These are phyloP conservation scores for Ephialtes manifestator DNA, from an alignment of 2,888 invertebrate genomes.

Conservation along the genomic window DNA sequence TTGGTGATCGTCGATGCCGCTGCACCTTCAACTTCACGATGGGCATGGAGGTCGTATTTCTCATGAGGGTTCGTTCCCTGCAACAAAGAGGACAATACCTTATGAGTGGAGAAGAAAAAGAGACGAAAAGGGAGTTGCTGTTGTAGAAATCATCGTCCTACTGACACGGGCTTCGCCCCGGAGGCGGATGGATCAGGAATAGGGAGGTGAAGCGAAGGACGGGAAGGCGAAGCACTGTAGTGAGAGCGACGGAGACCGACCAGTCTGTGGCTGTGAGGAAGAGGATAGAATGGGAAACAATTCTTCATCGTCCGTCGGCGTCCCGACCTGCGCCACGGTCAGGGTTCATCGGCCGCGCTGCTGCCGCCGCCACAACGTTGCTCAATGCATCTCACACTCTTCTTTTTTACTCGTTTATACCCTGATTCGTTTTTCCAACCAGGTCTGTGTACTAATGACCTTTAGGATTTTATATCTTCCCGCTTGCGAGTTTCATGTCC, in stretches of 20 bases:
- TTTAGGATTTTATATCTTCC: constrained; percentile 37
- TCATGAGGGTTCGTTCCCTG: constrained; percentile 52
- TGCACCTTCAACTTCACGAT: constrained; percentile 39
- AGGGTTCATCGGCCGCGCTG: constrained; percentile 70
- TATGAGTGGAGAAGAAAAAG: constrained; percentile 25
- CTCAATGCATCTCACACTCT: constrained; percentile 25
- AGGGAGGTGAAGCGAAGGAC: constrained; percentile 20
- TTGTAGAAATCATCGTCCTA: constrained; percentile 67
- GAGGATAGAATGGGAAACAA: constrained; percentile 70
- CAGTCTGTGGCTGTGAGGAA: constrained; percentile 58
- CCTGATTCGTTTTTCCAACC: constrained; percentile 2
- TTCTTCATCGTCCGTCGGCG: constrained; percentile 71
- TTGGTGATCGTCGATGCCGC: constrained; percentile 43
- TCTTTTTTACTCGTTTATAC: background rate
- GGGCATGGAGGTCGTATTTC: constrained; percentile 43
- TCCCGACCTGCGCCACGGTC: constrained; percentile 72
- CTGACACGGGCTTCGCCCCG: constrained; percentile 67
- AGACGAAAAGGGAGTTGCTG: constrained; percentile 54
- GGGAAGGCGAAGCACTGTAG: constrained; percentile 13
- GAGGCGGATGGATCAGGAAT: constrained; percentile 57
- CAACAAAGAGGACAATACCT: constrained; percentile 39
- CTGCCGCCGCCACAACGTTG: constrained; percentile 36
- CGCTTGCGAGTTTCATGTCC: background rate
- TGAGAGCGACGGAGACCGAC: constrained; percentile 19
- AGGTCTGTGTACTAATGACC: background rate